These are phyloP conservation scores for Archips xylosteana DNA, from an alignment of 2,888 invertebrate genomes.

Conservation along the genomic window DNA sequence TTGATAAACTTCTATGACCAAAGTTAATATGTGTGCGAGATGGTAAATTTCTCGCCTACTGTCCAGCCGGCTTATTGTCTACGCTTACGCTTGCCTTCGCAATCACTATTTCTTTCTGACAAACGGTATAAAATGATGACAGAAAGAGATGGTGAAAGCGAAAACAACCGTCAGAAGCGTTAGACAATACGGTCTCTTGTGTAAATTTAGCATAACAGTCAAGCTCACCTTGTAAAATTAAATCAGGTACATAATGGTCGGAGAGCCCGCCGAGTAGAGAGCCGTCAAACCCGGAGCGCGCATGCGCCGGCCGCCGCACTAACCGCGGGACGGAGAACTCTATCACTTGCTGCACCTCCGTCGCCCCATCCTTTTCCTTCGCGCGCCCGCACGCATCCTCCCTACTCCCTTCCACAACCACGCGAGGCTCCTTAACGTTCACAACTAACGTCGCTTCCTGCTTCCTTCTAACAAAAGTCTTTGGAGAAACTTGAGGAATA, in stretches of 20 bases:
- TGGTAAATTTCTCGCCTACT: too few species aligned
- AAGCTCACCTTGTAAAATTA: conserved; percentile 89
- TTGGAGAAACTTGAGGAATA: conserved; percentile 63
- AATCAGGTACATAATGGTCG: conserved; percentile 90
- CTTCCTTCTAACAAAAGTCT: conserved; percentile 74
- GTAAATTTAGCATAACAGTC: neutral
- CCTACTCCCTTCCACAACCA: conserved; percentile 46
- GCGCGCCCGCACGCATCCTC: conserved; percentile 45
- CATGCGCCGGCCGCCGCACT: conserved; percentile 36
- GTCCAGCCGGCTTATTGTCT: too few species aligned
- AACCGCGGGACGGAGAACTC: conserved; percentile 85
- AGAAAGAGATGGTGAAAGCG: too few species aligned
- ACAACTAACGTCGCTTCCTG: conserved; percentile 79
- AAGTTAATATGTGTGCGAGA: too few species aligned
- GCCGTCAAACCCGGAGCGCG: conserved; percentile 81
- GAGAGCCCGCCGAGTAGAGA: conserved; percentile 87
- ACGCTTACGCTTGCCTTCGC: too few species aligned
- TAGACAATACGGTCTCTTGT: too few species aligned
- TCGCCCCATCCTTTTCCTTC: conserved; percentile 47
- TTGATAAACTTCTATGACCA: too few species aligned
- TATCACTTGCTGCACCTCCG: conserved; percentile 75
- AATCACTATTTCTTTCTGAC: too few species aligned
- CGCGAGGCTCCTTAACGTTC: conserved; percentile 54
- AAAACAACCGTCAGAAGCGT: too few species aligned
- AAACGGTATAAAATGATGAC: too few species aligned